Evolutionary conservation across 1,140 invertebrate species (phyloP), one percentile per base, ranked within the genome.

Genomic region (Mya arenaria): DNA sequence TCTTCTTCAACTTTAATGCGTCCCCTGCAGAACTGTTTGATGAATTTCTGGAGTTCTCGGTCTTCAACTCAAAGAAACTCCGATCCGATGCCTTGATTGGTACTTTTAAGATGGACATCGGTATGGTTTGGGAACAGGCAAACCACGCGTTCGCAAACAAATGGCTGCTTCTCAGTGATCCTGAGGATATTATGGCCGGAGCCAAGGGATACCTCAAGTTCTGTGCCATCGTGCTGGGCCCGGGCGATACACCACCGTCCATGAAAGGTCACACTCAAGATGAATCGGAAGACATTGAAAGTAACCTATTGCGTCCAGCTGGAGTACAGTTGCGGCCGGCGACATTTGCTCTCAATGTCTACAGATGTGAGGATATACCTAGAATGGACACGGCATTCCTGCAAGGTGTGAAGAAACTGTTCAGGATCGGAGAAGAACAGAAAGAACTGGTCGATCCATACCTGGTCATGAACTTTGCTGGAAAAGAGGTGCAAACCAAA

Each of bases 391-490:
- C 92, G 13, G 90, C 90, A 15, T 90, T 93, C 41, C 85, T 94
- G 68, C 89, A 94, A 74, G 92, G 92, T 19, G 89, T 93, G 39
- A 94, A 93, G 84, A 92, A 92, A 80, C 82, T 93, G 13, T 89
- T 94, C 62, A 83, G 90, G 34, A 75, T 91, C 41, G 92, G 90
- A 15, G 89, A 92, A 41, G 88, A 91, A 44, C 89, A 93, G 63
- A 93, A 93, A 83, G 93, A 94, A 75, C 84, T 94, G 28, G 92
- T 94, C 19, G 93, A 94, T 84, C 93, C 93, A 0, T 94, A 93
- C 84, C 86, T 93, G 60, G 74, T 92, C 13, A 91, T 93, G 63
- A 84, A 88, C 30, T 94, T 93, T 89, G 93, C 93, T 77, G 93
- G 93, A 19, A 90, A 92, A 86, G 90, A 93, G 87, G 92, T 92